Conservation (phyloP, 2,888 invertebrate species). For the Eurois occulta region DNA sequence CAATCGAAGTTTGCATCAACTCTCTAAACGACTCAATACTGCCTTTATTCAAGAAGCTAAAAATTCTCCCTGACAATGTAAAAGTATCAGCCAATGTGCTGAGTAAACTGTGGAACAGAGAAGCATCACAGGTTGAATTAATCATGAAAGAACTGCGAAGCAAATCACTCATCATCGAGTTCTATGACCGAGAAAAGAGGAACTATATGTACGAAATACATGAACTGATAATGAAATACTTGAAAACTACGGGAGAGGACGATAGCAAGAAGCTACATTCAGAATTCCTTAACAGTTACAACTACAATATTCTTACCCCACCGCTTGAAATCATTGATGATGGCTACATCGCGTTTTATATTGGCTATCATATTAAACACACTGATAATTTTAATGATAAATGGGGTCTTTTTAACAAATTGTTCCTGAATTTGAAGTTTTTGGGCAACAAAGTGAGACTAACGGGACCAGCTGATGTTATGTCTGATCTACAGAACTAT, state of each 20-base stretch:
- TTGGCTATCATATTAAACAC: constrained; percentile 92
- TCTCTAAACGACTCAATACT: constrained; percentile 87
- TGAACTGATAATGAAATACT: constrained; percentile 92
- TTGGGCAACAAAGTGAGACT: constrained; percentile 92
- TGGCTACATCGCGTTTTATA: constrained; percentile 93
- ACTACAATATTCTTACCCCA: constrained; percentile 86
- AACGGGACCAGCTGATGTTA: constrained; percentile 92
- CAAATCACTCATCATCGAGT: constrained; percentile 92
- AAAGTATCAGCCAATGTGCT: constrained; percentile 91
- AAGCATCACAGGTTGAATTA: constrained; percentile 88
- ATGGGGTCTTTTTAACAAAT: constrained; percentile 89
- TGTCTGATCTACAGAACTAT: constrained; percentile 92
- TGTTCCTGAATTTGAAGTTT: constrained; percentile 93
- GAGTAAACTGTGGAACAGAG: constrained; percentile 83
- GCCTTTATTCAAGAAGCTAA: constrained; percentile 91
- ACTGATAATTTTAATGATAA: constrained; percentile 85
- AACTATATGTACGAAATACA: constrained; percentile 93
- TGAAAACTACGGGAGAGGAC: constrained; percentile 86
- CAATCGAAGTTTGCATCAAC: constrained; percentile 91
- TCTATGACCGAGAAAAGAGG: constrained; percentile 90
- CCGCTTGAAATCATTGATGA: constrained; percentile 92
- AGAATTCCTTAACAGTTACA: constrained; percentile 91
- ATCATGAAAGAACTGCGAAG: constrained; percentile 92
- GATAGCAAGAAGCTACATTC: constrained; percentile 89
- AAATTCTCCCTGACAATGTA: constrained; percentile 92